Conservation (phyloP, 2,113 vertebrate genomes). For the Apistogramma diplotaenia region DNA sequence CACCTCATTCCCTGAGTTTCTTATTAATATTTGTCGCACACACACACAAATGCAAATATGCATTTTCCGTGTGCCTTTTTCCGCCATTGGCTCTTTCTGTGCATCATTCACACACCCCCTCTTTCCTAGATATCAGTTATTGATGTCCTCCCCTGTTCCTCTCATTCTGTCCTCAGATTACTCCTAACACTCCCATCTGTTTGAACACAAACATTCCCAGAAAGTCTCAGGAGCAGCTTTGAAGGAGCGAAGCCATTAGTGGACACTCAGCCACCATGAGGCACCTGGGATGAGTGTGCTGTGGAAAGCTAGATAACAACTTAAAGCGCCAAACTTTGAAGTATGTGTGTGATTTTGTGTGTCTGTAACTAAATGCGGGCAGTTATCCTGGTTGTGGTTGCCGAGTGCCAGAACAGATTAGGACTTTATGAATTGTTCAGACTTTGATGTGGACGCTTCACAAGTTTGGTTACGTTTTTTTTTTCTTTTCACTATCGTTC, state of each 20-base stretch:
- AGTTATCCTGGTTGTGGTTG: constrained; percentile 2
- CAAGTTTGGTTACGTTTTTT: constrained; percentile 4
- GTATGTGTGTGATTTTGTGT: background rate
- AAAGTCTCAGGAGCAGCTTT: constrained; percentile 11
- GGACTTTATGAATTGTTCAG: background rate
- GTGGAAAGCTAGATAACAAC: constrained; percentile 29
- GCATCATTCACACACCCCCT: background rate
- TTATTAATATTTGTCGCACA: no score
- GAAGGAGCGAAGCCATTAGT: constrained; percentile 34
- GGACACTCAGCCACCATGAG: constrained; percentile 11
- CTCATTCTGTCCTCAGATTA: background rate
- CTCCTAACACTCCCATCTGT: background rate
- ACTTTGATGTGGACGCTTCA: constrained; percentile 31
- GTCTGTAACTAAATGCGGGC: background rate
- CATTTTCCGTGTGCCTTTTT: background rate
- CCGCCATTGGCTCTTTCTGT: background rate
- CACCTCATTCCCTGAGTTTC: background rate
- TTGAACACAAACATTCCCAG: constrained; percentile 13
- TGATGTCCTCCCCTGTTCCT: background rate
- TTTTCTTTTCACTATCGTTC: background rate
- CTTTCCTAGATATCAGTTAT: background rate
- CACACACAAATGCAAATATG: background rate
- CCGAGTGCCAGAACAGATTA: constrained; percentile 24
- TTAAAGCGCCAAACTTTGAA: constrained; percentile 33
- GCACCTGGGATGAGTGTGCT: constrained; percentile 33